Base-by-base conservation (phyloP, 2,888 invertebrate species). In the Synanthedon myopaeformis region DNA sequence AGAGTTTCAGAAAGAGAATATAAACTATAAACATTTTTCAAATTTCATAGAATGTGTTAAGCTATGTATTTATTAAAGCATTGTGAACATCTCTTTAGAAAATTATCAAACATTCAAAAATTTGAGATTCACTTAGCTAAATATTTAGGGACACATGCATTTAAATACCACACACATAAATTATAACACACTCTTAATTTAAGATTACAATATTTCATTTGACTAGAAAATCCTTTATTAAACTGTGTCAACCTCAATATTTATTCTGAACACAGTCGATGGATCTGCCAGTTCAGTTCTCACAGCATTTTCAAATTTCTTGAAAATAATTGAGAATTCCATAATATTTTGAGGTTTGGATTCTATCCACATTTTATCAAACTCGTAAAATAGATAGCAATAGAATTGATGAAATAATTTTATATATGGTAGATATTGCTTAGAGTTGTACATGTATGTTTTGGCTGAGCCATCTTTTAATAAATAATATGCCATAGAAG, bases 341-440 rank as follows among this genome's bases (percentile, higher is more conserved):
- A 99, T 99, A 59, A 99, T 96, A 73, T 96, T 94, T 61, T 90
- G 91, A 0, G 99, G 98, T 69, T 96, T 95, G 19, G 95, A 94
- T 59, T 93, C 91, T 62, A 97, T 91, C 99, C 99, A 99, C 80
- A 95, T 94, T 66, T 93, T 92, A 82, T 98, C 97, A 86, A 99
- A 99, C 72, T 97, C 95, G 72, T 93, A 94, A 78, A 98, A 96
- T 53, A 98, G 87, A 76, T 96, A 96, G 79, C 96, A 95, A 82
- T 98, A 98, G 69, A 98, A 93, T 71, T 93, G 94, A 80, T 99
- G 96, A 81, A 98, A 99, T 71, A 95, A 89, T 71, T 90, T 89
- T 52, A 95, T 74, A 41, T 87, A 89, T 11, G 94, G 92, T 54
- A 92, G 74, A 55, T 90, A 86, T 67, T 90, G 91, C 52, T 91